A percentile compares a stretch with the other conserved stretches of the same genome.
phyloP scores from a whole-genome alignment of 2,797 vertebrate genomes.

The Ispidina lecontei region DNA sequence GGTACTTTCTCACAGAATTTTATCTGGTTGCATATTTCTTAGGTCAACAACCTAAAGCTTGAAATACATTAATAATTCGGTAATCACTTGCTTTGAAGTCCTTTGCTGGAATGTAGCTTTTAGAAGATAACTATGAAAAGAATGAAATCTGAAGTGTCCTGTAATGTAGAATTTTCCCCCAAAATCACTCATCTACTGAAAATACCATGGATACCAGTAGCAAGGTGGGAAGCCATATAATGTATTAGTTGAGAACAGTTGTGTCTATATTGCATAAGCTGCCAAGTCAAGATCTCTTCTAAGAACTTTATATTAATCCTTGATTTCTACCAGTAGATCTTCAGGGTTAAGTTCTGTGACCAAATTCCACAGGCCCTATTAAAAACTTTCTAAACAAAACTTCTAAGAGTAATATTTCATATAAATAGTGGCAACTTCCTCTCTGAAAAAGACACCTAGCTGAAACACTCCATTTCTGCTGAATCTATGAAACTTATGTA shows the following conservation, averaged over 20 bases:
- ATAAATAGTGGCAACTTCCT: not conserved
- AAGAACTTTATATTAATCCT: not conserved
- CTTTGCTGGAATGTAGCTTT: not conserved
- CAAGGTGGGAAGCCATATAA: not conserved
- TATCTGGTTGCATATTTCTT: not conserved
- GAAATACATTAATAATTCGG: not conserved
- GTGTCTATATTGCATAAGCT: not conserved
- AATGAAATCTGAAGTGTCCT: not conserved
- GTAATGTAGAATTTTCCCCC: not conserved
- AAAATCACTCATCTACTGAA: not conserved
- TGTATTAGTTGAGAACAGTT: not conserved
- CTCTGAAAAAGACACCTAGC: not conserved
- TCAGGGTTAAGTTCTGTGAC: not conserved
- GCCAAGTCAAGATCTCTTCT: not conserved
- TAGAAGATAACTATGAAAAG: not conserved
- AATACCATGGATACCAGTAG: not conserved
- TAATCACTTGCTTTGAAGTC: not conserved
- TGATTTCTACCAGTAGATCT: not conserved
- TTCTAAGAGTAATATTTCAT: not conserved
- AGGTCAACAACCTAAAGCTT: not conserved
- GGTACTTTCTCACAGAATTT: not conserved
- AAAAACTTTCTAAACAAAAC: constrained; percentile 8
- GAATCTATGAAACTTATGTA: not conserved
- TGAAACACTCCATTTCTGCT: not conserved
- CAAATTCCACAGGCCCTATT: not conserved